phyloP scores from a whole-genome alignment of 2,888 invertebrate species.

The Amblyjoppa proteus region DNA sequence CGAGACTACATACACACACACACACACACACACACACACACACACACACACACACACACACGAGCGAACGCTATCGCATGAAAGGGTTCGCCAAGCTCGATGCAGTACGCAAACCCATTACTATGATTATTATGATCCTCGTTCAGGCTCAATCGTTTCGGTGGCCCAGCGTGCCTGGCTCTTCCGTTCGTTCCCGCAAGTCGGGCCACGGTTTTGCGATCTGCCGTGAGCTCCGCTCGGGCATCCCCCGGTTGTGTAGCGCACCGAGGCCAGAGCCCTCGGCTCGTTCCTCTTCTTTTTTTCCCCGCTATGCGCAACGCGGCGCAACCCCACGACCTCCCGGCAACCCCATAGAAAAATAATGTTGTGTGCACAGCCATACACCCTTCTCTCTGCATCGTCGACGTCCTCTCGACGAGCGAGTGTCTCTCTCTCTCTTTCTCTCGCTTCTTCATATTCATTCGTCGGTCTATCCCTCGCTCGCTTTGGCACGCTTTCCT shows the following conservation, averaged over 20 bases:
- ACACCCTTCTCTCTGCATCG: conserved; percentile 54
- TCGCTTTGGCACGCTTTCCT: conserved; percentile 20
- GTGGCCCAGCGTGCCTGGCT: conserved; percentile 48
- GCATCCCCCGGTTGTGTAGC: conserved; percentile 42
- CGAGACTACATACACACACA: neutral
- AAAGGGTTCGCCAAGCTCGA: conserved; percentile 36
- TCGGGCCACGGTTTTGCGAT: conserved; percentile 47
- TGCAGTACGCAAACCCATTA: conserved; percentile 77
- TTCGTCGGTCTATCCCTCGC: conserved; percentile 39
- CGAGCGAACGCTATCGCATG: neutral
- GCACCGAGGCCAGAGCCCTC: conserved; percentile 30
- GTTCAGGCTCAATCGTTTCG: conserved; percentile 69
- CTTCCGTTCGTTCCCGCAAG: conserved; percentile 51
- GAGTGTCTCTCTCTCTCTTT: conserved; percentile 20
- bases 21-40: too few species aligned
- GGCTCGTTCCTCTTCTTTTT: conserved; percentile 54
- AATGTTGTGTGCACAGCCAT: conserved; percentile 79
- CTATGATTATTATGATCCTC: conserved; percentile 75
- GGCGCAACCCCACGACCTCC: conserved; percentile 59
- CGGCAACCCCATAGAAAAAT: conserved; percentile 77
- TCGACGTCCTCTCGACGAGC: conserved; percentile 55
- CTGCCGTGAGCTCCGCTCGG: conserved; percentile 41
- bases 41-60: too few species aligned
- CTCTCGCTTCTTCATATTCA: conserved; percentile 55
- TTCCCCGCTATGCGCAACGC: conserved; percentile 49